Evolutionary conservation across 2,888 invertebrate genomes (phyloP).

Genomic region (Zhengitettix transpicula): DNA sequence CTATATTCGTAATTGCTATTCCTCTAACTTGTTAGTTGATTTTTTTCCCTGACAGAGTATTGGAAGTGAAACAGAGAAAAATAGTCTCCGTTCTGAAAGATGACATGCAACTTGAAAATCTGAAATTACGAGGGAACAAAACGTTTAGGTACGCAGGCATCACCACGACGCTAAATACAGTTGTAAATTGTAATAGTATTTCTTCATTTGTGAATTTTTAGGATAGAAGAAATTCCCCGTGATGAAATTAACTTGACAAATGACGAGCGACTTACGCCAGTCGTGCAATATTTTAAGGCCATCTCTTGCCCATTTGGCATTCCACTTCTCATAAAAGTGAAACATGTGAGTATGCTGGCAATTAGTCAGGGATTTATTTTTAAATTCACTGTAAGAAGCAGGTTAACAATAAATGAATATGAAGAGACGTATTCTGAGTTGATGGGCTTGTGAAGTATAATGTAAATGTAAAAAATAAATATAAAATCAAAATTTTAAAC

Average conservation of each 20-base stretch:
- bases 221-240: slow-evolving; percentile 88
- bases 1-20: background rate
- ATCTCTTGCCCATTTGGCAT: slow-evolving; percentile 84
- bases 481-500: too few relatives aligned
- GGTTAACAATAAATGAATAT: too few relatives aligned
- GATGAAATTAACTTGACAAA: slow-evolving; percentile 71
- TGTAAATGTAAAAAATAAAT: too few relatives aligned
- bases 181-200: background rate
- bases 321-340: slow-evolving; percentile 79
- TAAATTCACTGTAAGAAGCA: too few relatives aligned
- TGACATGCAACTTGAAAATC: slow-evolving; percentile 46
- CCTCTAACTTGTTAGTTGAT: background rate
- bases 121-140: slow-evolving; percentile 26
- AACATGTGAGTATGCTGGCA: slow-evolving; percentile 32
- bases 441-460: too few relatives aligned
- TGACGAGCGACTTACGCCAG: slow-evolving; percentile 81
- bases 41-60: slow-evolving; percentile 24
- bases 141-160: slow-evolving; percentile 17
- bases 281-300: slow-evolving; percentile 95
- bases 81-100: slow-evolving; percentile 47
- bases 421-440: too few relatives aligned
- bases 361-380: too few relatives aligned
- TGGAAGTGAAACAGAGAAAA: slow-evolving; percentile 24
- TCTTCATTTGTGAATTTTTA: slow-evolving; percentile 20
- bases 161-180: background rate